phyloP scores from a whole-genome alignment of 2,113 vertebrate genomes.

The Gymnobelideus leadbeateri region DNA sequence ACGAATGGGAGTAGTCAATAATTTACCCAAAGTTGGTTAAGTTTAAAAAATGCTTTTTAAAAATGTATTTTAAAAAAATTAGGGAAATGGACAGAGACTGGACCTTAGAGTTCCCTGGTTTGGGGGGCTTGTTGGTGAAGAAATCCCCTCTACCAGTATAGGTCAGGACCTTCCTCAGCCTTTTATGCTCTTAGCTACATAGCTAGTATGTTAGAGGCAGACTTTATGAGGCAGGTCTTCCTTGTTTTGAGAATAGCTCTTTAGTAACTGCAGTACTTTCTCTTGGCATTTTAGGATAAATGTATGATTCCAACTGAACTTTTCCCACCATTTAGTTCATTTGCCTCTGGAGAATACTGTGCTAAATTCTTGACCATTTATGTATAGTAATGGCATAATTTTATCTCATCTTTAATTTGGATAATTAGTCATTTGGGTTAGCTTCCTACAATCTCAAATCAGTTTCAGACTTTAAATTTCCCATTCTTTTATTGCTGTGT shows the following conservation, averaged over 20 bases:
- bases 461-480: background rate
- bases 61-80: background rate
- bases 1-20: background rate
- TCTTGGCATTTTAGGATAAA: background rate
- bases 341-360: background rate
- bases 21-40: background rate
- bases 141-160: background rate
- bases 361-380: background rate
- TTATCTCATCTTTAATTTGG: background rate
- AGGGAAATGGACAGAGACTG: background rate
- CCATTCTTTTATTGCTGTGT: background rate
- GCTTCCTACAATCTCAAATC: background rate
- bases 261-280: background rate
- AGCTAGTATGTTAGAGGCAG: background rate
- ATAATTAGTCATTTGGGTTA: background rate
- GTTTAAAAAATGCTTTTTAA: background rate
- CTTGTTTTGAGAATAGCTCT: background rate
- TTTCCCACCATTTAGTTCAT: background rate
- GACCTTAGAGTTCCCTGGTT: background rate
- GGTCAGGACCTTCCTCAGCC: background rate
- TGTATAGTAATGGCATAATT: background rate
- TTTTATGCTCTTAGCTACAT: background rate
- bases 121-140: background rate
- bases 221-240: background rate
- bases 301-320: background rate